Evolutionary conservation across 2,113 vertebrate species (phyloP).

Genomic region (Lutjanus erythropterus): DNA sequence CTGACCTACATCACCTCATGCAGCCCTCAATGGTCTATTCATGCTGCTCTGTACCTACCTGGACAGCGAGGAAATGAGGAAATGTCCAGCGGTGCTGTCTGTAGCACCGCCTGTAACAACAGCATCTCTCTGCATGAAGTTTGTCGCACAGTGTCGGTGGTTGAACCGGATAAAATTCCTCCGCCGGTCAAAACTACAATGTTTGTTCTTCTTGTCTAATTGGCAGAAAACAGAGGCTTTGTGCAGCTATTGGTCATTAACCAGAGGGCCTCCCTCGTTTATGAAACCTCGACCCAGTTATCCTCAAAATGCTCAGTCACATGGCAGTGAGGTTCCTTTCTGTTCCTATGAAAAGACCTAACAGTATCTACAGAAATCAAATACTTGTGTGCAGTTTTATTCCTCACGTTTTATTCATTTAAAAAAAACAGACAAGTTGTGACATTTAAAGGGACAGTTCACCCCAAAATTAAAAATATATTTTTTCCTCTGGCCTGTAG

Average conservation of each 20-base stretch:
- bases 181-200: background rate
- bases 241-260: slow-evolving; percentile 51
- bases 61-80: slow-evolving; percentile 13
- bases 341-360: background rate
- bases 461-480: too few relatives aligned
- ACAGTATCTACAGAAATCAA: too few relatives aligned
- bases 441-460: too few relatives aligned
- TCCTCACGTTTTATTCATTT: background rate
- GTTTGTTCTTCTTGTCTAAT: slow-evolving; percentile 43
- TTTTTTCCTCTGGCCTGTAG: too few relatives aligned
- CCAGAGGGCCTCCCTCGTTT: slow-evolving; percentile 59
- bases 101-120: slow-evolving; percentile 25
- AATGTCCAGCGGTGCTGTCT: slow-evolving; percentile 10
- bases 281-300: slow-evolving; percentile 68
- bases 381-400: background rate
- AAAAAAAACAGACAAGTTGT: too few relatives aligned
- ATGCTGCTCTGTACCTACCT: slow-evolving; percentile 55
- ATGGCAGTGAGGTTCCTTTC: slow-evolving; percentile 18
- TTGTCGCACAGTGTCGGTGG: background rate
- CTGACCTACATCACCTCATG: slow-evolving; percentile 22
- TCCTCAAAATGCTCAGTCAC: slow-evolving; percentile 60
- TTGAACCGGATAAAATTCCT: slow-evolving; percentile 12
- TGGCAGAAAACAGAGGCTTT: slow-evolving; percentile 69
- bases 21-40: slow-evolving; percentile 7
- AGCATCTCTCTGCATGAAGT: slow-evolving; percentile 32